Conservation (phyloP, 1,140 invertebrate species). For the Nylanderia fulva region DNA sequence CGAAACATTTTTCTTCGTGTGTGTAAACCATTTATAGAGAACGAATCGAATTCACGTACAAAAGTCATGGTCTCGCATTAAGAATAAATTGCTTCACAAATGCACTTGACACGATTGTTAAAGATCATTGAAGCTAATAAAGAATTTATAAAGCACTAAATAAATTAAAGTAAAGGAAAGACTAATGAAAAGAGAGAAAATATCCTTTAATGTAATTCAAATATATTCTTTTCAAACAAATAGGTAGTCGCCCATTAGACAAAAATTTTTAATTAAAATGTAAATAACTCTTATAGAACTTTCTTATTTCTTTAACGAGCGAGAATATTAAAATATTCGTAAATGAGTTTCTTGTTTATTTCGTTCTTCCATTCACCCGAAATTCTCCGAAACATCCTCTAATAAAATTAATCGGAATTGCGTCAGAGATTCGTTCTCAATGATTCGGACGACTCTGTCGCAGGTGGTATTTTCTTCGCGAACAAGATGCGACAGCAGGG, state of each 20-base stretch:
- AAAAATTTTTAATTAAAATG: neutral
- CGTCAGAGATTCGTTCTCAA: too few relatives aligned
- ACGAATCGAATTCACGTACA: neutral
- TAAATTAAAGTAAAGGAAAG: too few relatives aligned
- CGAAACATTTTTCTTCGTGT: neutral
- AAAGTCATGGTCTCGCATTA: neutral
- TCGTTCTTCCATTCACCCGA: neutral
- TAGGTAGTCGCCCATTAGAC: neutral
- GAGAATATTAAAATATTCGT: neutral
- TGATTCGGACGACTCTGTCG: constrained; percentile 19
- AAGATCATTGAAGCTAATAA: neutral
- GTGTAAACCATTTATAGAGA: neutral
- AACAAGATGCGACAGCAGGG: constrained; percentile 98
- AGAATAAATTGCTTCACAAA: neutral
- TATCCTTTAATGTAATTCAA: neutral
- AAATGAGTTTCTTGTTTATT: neutral
- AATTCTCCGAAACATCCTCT: neutral
- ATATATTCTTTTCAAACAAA: neutral
- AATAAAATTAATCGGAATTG: neutral
- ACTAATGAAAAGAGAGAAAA: neutral
- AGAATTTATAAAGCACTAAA: neutral
- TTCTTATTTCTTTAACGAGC: neutral
- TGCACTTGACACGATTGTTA: neutral
- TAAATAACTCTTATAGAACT: neutral
- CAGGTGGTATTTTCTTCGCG: constrained; percentile 98